These are phyloP conservation scores for Argopecten irradians DNA, from an alignment of 1,140 invertebrate species.

Conservation along the genomic window DNA sequence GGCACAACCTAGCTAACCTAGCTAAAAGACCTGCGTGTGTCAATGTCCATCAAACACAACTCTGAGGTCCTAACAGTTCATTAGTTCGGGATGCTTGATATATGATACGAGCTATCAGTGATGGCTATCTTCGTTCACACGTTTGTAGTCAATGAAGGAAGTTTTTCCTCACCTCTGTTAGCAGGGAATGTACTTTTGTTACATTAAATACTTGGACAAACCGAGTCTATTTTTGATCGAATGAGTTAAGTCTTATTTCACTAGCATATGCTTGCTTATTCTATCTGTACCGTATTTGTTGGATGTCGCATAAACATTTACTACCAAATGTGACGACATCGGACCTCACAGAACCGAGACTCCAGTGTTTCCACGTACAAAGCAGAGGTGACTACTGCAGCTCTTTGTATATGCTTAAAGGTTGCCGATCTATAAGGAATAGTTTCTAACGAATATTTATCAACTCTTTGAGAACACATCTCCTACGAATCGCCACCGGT, in stretches of 20 bases:
- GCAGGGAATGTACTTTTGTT: background rate
- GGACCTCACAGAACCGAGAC: background rate
- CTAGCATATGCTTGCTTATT: background rate
- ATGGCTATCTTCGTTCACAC: background rate
- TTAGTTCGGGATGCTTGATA: background rate
- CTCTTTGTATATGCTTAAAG: background rate
- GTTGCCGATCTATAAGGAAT: background rate
- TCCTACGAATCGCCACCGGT: background rate
- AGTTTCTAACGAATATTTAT: background rate
- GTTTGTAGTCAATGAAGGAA: background rate
- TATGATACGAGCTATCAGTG: background rate
- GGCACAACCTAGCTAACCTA: constrained; percentile 1
- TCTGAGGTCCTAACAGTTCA: background rate
- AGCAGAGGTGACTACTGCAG: background rate
- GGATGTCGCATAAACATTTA: background rate
- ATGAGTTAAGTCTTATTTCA: background rate
- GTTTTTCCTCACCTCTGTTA: background rate
- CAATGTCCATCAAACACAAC: background rate
- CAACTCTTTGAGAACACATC: background rate
- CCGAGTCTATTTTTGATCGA: background rate
- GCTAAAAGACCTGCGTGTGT: background rate
- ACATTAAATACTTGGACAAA: background rate
- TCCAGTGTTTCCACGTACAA: background rate
- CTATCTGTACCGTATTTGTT: background rate
- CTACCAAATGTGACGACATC: background rate